A percentile compares a stretch with the other conserved stretches of the same genome.
Conservation (phyloP, 2,888 invertebrate genomes). For the Vesta saturnalis region DNA sequence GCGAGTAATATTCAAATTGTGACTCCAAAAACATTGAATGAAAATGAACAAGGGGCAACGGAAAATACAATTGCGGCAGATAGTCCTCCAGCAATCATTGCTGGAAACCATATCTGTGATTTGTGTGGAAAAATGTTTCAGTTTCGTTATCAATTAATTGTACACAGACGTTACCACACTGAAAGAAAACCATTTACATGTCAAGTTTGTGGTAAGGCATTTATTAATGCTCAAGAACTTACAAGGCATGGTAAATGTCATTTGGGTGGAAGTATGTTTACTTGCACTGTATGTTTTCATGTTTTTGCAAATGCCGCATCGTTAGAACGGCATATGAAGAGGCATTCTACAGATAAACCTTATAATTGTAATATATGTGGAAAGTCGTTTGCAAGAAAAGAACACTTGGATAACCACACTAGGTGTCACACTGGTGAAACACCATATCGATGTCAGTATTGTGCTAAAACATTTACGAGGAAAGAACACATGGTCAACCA, state of each 20-base stretch:
- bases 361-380: constrained; percentile 87
- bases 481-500: constrained; percentile 85
- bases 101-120: constrained; percentile 79
- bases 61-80: constrained; percentile 69
- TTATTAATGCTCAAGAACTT: constrained; percentile 81
- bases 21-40: constrained; percentile 59
- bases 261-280: constrained; percentile 80
- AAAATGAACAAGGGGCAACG: constrained; percentile 66
- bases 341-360: constrained; percentile 85
- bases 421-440: constrained; percentile 84
- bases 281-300: constrained; percentile 77
- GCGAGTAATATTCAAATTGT: constrained; percentile 51
- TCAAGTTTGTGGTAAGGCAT: constrained; percentile 85
- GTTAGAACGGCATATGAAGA: constrained; percentile 80
- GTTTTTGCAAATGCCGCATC: constrained; percentile 78
- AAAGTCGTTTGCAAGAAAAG: constrained; percentile 87
- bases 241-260: constrained; percentile 87
- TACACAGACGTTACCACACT: constrained; percentile 86
- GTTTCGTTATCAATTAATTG: constrained; percentile 87
- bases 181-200: constrained; percentile 86
- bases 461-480: constrained; percentile 79
- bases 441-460: constrained; percentile 79
- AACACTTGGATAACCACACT: constrained; percentile 86
- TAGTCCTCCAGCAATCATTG: constrained; percentile 69
- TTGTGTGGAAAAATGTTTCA: constrained; percentile 89